These are phyloP conservation scores for Myotis findleyi DNA, from an alignment of 2,797 vertebrate species.

Conservation along the genomic window DNA sequence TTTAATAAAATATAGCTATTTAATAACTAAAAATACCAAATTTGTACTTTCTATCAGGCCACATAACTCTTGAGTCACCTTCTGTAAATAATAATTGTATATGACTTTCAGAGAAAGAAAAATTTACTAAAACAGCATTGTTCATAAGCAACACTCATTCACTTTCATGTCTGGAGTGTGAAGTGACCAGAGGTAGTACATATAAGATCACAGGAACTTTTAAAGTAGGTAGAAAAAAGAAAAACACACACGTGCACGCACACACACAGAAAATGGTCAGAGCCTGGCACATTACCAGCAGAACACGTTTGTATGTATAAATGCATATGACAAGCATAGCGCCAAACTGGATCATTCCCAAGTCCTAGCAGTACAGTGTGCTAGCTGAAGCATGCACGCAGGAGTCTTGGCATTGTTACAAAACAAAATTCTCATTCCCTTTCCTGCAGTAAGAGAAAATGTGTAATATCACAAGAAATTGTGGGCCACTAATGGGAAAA, in stretches of 20 bases:
- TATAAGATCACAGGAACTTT: neutral
- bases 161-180: neutral
- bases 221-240: neutral
- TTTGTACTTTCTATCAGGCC: slow-evolving; percentile 32
- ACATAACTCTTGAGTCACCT: neutral
- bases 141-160: neutral
- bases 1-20: slow-evolving; percentile 56
- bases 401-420: slow-evolving; percentile 64
- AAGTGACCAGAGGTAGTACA: neutral
- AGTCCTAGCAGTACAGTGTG: slow-evolving; percentile 18
- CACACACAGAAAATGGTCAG: neutral
- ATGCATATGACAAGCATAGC: slow-evolving; percentile 67
- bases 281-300: slow-evolving; percentile 45
- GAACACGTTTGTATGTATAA: slow-evolving; percentile 8
- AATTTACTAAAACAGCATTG: neutral
- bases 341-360: slow-evolving; percentile 74
- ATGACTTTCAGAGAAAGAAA: slow-evolving; percentile 5
- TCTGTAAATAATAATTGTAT: slow-evolving; percentile 33
- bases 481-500: slow-evolving; percentile 61
- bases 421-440: slow-evolving; percentile 47
- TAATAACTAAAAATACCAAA: slow-evolving; percentile 52
- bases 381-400: slow-evolving; percentile 28
- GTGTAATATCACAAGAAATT: slow-evolving; percentile 73
- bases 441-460: slow-evolving; percentile 58
- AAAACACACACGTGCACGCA: neutral